Evolutionary conservation across 2,888 invertebrate species (phyloP), one percentile per base, ranked within the genome.

Genomic region (Mythimna loreyi): DNA sequence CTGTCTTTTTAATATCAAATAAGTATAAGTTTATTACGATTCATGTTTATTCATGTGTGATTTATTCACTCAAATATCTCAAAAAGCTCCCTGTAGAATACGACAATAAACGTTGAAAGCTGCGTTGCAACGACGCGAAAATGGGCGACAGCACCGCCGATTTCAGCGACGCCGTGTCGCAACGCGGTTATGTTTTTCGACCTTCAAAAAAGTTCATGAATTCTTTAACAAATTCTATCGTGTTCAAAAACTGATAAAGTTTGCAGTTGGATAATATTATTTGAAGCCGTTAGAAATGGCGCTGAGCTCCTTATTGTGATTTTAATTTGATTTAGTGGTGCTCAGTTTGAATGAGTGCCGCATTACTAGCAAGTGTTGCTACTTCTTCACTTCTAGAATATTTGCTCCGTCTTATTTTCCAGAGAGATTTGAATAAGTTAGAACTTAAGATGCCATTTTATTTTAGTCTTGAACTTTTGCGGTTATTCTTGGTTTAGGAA

Each of bases 281-380:
- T 77, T 59, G 61, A 65, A 56, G 53, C 58, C 65, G 67, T 70
- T 64, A 43, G 63, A 65, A 70, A 62, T 57, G 45, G 76, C 30
- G 66, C 69, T 62, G 67, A 63, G 50, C 43, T 83, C 72, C 83
- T 83, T 78, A 83, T 82, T 82, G 72, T 67, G 72, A 72, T 60
- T 81, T 81, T 78, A 83, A 82, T 78, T 82, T 84, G 84, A 82
- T 82, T 76, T 74, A 82, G 66, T 60, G 75, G 67, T 72, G 72
- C 72, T 79, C 69, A 33, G 67, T 57, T 62, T 83, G 69, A 81
- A 78, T 36, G 68, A 81, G 57, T 63, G 57, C 55, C 33, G 57
- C 72, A 73, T 83, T 82, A 71, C 75, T 43, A 60, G 57, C 84
- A 78, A 82, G 53, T 73, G 82, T 71, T 81, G 67, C 71, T 65